Evolutionary conservation across 2,797 vertebrate genomes (phyloP).

Genomic region (Taeniopygia guttata): DNA sequence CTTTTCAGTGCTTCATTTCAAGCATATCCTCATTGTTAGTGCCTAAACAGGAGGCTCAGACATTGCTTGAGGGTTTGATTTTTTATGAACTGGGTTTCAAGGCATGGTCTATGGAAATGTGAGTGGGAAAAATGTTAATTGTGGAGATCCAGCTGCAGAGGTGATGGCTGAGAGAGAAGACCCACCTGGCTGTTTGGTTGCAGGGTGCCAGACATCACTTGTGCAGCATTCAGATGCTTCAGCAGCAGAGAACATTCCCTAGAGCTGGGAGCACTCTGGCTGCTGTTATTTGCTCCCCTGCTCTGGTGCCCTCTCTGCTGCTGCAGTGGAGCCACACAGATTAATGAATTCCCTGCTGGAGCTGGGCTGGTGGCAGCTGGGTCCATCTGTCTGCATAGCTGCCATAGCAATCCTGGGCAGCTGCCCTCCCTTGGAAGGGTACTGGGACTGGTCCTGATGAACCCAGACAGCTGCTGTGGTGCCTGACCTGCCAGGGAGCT

Average conservation of each 20-base stretch:
- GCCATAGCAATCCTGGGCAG: background rate
- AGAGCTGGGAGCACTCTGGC: background rate
- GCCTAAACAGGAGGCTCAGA: background rate
- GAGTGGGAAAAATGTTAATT: background rate
- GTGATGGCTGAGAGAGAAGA: background rate
- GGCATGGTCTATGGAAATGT: background rate
- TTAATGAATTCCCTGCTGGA: background rate
- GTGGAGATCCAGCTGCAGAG: background rate
- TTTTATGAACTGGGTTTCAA: background rate
- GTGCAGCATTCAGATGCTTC: background rate
- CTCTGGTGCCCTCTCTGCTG: background rate
- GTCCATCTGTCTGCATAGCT: background rate
- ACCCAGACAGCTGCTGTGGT: background rate
- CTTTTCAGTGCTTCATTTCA: background rate
- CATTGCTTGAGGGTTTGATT: background rate
- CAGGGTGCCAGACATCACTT: background rate
- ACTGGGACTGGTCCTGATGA: background rate
- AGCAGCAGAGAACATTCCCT: background rate
- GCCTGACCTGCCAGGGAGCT: background rate
- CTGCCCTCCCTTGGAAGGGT: background rate
- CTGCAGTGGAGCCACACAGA: background rate
- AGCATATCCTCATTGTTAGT: background rate
- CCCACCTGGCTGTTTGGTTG: background rate
- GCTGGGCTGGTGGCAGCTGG: slow-evolving; percentile 6
- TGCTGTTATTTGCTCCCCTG: background rate